Base-by-base conservation (phyloP, 2,888 invertebrate genomes). In the Platynereis dumerilii region DNA sequence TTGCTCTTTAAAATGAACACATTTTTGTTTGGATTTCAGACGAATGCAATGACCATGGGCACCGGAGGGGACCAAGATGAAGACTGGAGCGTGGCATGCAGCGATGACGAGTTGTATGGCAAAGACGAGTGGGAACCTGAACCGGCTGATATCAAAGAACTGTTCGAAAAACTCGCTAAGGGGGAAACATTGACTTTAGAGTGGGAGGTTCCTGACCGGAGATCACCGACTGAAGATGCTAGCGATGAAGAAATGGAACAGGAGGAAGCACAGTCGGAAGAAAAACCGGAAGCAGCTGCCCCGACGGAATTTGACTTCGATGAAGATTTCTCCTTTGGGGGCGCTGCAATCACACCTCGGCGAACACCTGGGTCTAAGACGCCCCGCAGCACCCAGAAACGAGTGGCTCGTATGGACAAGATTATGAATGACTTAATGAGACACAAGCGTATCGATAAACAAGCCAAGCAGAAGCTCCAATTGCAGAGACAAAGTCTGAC, bases 251-350 rank as follows among this genome's bases (percentile, higher is more conserved):
- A 48, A 48, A 22, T 48, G n/a, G 48, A 48, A 48, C 5, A 5
- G 48, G 22, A 48, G 17, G 48, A 48, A 48, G 48, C n/a, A 12
- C n/a, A 5, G 48, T 48, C n/a, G 22, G 48, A 48, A 20, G 22
- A 48, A 20, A 22, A 48, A 48, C 22, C 34, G 12, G 34, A 34
- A 34, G 34, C 20, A 12, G 48, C 48, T 12, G 48, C 48, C 17
- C 48, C 48, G 5, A 48, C 48, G 17, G 48, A 48, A n/a, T 48
- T 48, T 48, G 48, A 48, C n/a, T 48, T 48, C 17, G 48, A 48
- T 48, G 48, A 48, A 3, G 48, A 48, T 48, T 7, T 34, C 7
- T 34, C 48, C 10, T n/a, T 48, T n/a, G 5, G 10, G 17, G 22
- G 48, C 7, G 48, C 48, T 10, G 20, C 48, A 3, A 48, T 48